Evolutionary conservation across 2,797 vertebrate genomes (phyloP), one percentile per base, ranked within the genome.

Genomic region (Sebastes minor): DNA sequence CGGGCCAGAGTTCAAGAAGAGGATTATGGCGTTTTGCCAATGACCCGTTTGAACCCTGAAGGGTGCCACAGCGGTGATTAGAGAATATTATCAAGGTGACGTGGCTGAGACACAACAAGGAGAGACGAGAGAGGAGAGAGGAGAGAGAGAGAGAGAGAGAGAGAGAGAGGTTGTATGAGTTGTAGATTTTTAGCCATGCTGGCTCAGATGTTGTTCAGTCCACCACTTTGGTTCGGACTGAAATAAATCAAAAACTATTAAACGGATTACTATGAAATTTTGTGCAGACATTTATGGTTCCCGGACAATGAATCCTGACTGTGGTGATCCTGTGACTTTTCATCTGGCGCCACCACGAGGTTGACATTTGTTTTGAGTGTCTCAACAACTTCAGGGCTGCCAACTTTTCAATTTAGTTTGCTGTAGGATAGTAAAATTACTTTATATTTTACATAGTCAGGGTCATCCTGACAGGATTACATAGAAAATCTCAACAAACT

Each of bases 11-110:
- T 88, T 92, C 87, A 92, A 76, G 63, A 78, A 61, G 80, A 75
- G 92, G 93, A 94, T 94, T 94, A 94, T 84, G 82, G 78, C 78
- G 30, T 84, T 63, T 64, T 86, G 81, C 74, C 87, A 86, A 20
- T 70, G 82, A 91, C 89, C 89, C 2, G 63, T 82, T 87, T 90
- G 89, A 93, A 88, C 87, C 71, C 42, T 55, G 6, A 80, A 74
- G 71, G 84, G 79, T 85, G 86, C 84, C 76, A 74, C 70, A 46
- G 80, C 14, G 11, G 2, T 65, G 83, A 91, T 87, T 88, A 91
- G 82, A 23, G 82, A 75, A 87, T 83, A 79, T 85, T 83, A 88
- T 84, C 27, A 46, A 74, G 83, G 52, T 67, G 85, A 84, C 23
- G 49, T 35, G 79, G 67, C 38, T 16, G 42, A 56, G 72, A 56